phyloP scores from a whole-genome alignment of 2,888 invertebrate species.

The Lasiommata megera region DNA sequence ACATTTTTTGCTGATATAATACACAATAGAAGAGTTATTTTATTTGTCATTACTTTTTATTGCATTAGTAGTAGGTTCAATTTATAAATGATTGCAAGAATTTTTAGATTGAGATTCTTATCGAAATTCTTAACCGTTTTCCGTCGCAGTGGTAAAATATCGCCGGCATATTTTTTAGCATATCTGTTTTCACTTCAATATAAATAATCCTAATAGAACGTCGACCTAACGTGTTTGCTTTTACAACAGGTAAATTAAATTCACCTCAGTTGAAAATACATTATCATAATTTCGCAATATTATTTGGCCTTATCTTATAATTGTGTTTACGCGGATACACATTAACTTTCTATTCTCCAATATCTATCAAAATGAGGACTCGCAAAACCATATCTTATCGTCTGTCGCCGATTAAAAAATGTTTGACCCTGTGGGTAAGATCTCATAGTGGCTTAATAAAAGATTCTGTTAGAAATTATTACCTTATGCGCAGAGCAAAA shows the following conservation, averaged over 20 bases:
- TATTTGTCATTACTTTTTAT: no score
- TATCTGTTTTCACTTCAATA: constrained; percentile 12
- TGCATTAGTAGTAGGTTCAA: no score
- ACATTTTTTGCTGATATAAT: no score
- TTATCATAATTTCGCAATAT: constrained; percentile 19
- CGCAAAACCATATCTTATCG: not conserved
- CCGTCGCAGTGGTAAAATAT: constrained; percentile 3
- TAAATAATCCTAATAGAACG: constrained; percentile 10
- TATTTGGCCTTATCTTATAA: constrained; percentile 2
- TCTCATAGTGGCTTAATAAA: not conserved
- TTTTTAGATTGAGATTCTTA: not conserved
- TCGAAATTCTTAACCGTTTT: not conserved
- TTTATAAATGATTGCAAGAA: no score
- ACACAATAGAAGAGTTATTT: no score
- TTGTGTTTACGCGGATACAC: constrained; percentile 9
- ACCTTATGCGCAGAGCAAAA: no score
- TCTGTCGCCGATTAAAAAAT: not conserved
- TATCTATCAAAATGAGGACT: not conserved
- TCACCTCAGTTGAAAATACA: constrained; percentile 12
- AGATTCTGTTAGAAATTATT: no score
- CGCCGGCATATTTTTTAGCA: not conserved
- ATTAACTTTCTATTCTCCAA: constrained; percentile 15
- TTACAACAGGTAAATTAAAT: constrained; percentile 15
- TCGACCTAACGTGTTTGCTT: constrained; percentile 14
- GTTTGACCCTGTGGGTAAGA: constrained; percentile 2